A percentile compares a stretch with the other conserved stretches of the same genome.
Conservation (phyloP, 2,888 invertebrate species). For the Ornithoptera alexandrae region DNA sequence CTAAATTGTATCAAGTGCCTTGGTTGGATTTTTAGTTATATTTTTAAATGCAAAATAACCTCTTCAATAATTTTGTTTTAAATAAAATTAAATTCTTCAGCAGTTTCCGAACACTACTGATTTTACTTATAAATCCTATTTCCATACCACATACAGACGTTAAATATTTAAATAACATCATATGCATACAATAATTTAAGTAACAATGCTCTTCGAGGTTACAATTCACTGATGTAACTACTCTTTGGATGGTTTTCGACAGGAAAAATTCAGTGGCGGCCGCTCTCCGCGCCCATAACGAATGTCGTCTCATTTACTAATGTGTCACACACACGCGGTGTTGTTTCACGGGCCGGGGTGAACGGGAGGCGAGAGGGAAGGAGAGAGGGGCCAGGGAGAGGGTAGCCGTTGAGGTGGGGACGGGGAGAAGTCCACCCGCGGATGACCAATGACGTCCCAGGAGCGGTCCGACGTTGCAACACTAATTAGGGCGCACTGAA, state of each 20-base stretch:
- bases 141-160: no score
- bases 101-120: no score
- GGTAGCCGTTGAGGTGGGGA: slow-evolving; percentile 36
- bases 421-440: slow-evolving; percentile 33
- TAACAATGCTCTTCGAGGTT: slow-evolving; percentile 6
- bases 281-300: slow-evolving; percentile 72
- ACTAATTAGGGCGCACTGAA: slow-evolving; percentile 61
- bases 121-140: no score
- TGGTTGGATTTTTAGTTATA: no score
- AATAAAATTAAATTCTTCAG: no score
- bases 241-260: slow-evolving; percentile 48
- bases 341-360: slow-evolving; percentile 62
- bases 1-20: no score
- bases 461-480: slow-evolving; percentile 56
- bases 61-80: no score
- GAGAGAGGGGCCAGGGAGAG: slow-evolving; percentile 39
- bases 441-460: slow-evolving; percentile 69
- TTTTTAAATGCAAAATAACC: no score
- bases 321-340: slow-evolving; percentile 80
- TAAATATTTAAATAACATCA: neutral
- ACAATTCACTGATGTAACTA: slow-evolving; percentile 38
- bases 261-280: slow-evolving; percentile 70
- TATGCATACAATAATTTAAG: neutral
- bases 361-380: slow-evolving; percentile 29
- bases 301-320: slow-evolving; percentile 81